Conservation (phyloP, 1,140 invertebrate species). For the Trissolcus basalis region DNA sequence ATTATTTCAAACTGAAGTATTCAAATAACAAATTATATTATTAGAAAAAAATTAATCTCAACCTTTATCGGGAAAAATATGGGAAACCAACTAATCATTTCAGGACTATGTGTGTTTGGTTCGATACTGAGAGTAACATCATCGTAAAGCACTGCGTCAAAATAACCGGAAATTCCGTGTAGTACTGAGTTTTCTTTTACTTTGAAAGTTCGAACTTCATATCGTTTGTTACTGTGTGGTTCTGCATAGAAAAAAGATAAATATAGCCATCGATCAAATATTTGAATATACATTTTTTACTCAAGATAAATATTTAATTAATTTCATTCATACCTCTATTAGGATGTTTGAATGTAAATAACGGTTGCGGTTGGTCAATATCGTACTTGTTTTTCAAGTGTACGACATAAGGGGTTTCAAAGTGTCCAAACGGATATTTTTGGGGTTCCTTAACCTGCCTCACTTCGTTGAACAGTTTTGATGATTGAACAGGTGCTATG, state of each 20-base stretch:
- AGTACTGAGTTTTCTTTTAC: constrained; percentile 85
- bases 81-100: constrained; percentile 98
- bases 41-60: constrained; percentile 51
- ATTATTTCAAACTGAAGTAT: too few species aligned
- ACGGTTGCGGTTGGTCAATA: constrained; percentile 84
- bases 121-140: constrained; percentile 92
- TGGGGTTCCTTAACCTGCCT: constrained; percentile 78
- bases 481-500: constrained; percentile 89
- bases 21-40: constrained; percentile 1
- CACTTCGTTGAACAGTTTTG: constrained; percentile 86
- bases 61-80: constrained; percentile 94
- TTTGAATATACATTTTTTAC: too few species aligned
- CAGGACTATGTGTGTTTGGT: constrained; percentile 89
- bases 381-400: constrained; percentile 93
- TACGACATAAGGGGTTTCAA: constrained; percentile 95
- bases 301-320: background rate
- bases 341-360: constrained; percentile 95
- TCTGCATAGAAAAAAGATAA: constrained; percentile 64
- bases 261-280: too few species aligned
- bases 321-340: constrained; percentile 78
- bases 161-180: constrained; percentile 97
- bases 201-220: constrained; percentile 82
- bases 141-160: constrained; percentile 91
- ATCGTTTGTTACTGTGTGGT: constrained; percentile 84
- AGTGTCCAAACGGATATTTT: constrained; percentile 79